Evolutionary conservation across 2,888 invertebrate species (phyloP), one percentile per base, ranked within the genome.

Genomic region (Corythucha ciliata): DNA sequence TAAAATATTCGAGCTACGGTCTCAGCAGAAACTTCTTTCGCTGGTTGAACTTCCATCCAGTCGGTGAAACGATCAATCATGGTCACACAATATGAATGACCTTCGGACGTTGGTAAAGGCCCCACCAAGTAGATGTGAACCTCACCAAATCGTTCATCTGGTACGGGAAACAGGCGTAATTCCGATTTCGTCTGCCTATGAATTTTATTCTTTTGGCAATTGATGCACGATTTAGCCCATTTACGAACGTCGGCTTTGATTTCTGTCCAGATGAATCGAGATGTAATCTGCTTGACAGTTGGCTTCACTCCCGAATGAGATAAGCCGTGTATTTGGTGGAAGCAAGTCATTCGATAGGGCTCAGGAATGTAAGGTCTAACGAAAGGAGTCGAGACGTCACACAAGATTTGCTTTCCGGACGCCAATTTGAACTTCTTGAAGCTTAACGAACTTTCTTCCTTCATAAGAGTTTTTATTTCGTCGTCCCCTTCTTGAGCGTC

Each of bases 61-160:
- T 67, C 58, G 0, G 68, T 66, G 40, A 58, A 62, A 2, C 64
- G 33, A 44, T 68, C 64, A 7, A 66, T 61, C 8, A 61, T 60
- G 0, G 68, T 67, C 0, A 69, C n/a, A n/a, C 59, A 63, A 51
- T 66, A 68, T 8, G 58, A 53, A 42, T 55, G 62, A 12, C 63
- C 65, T 8, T 60, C 34, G 1, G 62, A 62, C 2, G 49, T 7
- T 14, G 68, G 66, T 8, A 70, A 53, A 0, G 69, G 69, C 2
- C 69, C 68, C 1, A 72, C 63, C 3, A 72, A 59, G 57, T 72
- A 68, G 3, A 72, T 60, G 57, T 71, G 68, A 4, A 70, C 60
- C 49, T 68, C 67, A 5, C 60, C 53, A 56, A 71, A 69, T n/a
- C 66, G 57, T 8, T 48, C 52, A 44, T 59, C 54, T 14, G 64